Evolutionary conservation across 2,113 vertebrate genomes (phyloP), one percentile per base, ranked within the genome.

Genomic region (Austrofundulus limnaeus): DNA sequence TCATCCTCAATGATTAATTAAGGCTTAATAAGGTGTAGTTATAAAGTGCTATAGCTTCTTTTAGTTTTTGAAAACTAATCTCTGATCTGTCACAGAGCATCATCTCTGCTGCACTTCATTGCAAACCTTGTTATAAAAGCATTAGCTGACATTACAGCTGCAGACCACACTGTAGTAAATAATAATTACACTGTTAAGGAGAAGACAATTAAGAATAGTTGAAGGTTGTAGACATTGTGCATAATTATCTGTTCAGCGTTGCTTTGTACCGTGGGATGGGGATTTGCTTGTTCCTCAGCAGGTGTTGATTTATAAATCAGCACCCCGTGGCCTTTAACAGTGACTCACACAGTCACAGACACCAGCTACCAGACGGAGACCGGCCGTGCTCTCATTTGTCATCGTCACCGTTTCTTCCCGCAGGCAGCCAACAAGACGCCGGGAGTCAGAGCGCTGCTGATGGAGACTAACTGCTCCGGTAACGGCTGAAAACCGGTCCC

Each of bases 401-500:
- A 80, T 21, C 15, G 74, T 87, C 79, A 70, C 66, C 21, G 41
- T 51, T 59, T 74, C 70, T 79, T 60, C 72, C 58, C 61, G 53
- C 64, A 51, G 12, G 0, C 74, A 51, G 80, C 85, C 87, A 82
- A 75, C 42, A 50, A 81, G 87, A 82, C 84, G 72, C 85, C 78
- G 19, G 76, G 75, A 72, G 84, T 77, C 73, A 49, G 64, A 65
- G 62, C 13, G 39, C 80, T 75, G 72, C 66, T 60, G 64, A 24
- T 60, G 17, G 45, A 77, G 77, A 85, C 51, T 82, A 76, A 84
- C 61, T 54, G 68, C 53, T 38, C 65, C 20, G 66, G 59, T 73
- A 65, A 66, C 73, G 2, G 70, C 70, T 15, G 52, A 16, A 25
- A 72, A 11, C 25, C 2, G 5, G 68, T 82, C 78, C 72, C 74